Evolutionary conservation across 2,797 vertebrate species (phyloP), one percentile per base, ranked within the genome.

Genomic region (Cephalopachus bancanus): DNA sequence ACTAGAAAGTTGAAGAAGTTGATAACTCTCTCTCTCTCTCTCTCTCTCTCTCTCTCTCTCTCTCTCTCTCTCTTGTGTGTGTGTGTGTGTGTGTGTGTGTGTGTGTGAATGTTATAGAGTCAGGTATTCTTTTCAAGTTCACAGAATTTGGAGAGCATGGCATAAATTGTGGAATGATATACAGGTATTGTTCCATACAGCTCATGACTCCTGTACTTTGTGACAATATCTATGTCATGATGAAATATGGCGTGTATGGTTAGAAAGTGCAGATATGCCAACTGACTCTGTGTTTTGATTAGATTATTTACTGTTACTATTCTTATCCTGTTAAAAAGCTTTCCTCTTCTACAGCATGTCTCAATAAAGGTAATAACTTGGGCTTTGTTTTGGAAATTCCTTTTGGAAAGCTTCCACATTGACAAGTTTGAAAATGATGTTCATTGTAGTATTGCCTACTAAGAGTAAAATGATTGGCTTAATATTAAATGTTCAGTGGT

Each of bases 161-260:
- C 74, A 26, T 51, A 71, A 76, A 7, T 72, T 83, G 14, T 71
- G 22, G 22, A 89, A 94, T 94, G 64, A 78, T 94, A 16, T 79
- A 59, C 14, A n/a, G 12, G 53, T 79, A 94, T 83, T 67, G 59
- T 96, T 95, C 69, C 80, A 71, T 86, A 89, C 1, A 75, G 44
- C 71, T 76, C 74, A 78, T 62, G 81, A 88, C 60, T 93, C 62
- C 17, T 67, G 30, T 92, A 79, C 60, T 94, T 93, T 96, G 90
- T 83, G 81, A 92, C 72, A 67, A 19, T 72, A 59, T 94, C 64
- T 91, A 93, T 89, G 81, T 94, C 93, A 93, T 55, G 37, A 91
- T 96, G 76, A 97, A 96, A 83, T 94, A 94, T 51, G 20, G 67
- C 55, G 30, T 90, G 55, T 88, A 67, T 91, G 55, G 74, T 93